Base-by-base conservation (phyloP, 2,888 invertebrate genomes). In the Cinara cedri region DNA sequence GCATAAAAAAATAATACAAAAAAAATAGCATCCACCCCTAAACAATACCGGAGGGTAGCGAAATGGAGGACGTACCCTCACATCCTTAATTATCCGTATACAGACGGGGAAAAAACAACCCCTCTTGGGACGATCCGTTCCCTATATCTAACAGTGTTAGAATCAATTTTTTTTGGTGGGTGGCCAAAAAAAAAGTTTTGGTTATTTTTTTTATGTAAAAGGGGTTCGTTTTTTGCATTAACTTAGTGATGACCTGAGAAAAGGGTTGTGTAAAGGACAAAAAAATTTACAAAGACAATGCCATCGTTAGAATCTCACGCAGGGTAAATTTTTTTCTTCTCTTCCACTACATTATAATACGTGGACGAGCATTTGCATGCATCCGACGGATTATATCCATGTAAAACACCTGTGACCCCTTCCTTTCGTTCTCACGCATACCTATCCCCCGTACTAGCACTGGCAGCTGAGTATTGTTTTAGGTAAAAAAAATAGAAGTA, bases 381-480 rank as follows among this genome's bases (percentile, higher is more conserved):
- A 70, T 78, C 51, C 57, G 78, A 70, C 78, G 68, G 78, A 78
- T 78, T 78, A 78, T 70, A 78, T 70, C 51, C 68, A 70, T 42
- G 68, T 60, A 70, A 60, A 78, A 78, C 78, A 78, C 78, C 78
- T 78, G 78, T 78, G 78, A 78, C 57, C 68, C 55, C 42, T 60
- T 68, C 68, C 70, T 78, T 60, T 51, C 60, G 70, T 78, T 78
- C 78, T 78, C 78, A 78, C 68, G 78, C 76, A 46, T 46, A 62
- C 74, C 34, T 63, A 68, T 55, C 68, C 68, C 24, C 49, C 62
- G 51, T 26, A 34, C 55, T 21, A 13, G n/a, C 42, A 54, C 60
- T n/a, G 70, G 78, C 78, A 78, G 78, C 78, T 78, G 78, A 78
- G 78, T 78, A 78, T 78, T 78, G 78, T 78, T 78, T 78, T 78